Evolutionary conservation across 2,888 invertebrate genomes (phyloP).

Genomic region (Fragum whitleyi): DNA sequence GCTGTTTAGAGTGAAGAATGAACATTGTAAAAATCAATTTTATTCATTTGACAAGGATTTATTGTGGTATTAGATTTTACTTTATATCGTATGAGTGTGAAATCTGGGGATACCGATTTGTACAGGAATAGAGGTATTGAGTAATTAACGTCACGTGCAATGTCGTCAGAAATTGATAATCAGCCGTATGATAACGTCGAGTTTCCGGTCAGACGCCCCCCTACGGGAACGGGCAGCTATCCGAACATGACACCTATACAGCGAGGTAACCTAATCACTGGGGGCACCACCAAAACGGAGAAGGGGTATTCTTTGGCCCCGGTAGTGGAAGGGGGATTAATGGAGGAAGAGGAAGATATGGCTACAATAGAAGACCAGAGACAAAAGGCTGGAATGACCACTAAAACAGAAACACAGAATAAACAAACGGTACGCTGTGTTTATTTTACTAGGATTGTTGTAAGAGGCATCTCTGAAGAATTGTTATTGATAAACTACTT

Average conservation of each 20-base stretch:
- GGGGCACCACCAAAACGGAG: slow-evolving; percentile 62
- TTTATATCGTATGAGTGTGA: not conserved
- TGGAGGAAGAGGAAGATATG: slow-evolving; percentile 65
- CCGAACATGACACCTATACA: slow-evolving; percentile 53
- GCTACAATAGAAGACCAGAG: slow-evolving; percentile 71
- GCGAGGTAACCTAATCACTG: slow-evolving; percentile 44
- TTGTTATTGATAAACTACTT: not conserved
- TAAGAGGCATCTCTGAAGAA: not conserved
- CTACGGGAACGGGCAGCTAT: slow-evolving; percentile 62
- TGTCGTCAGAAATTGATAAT: slow-evolving; percentile 73
- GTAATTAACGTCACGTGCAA: not conserved
- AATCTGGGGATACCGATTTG: not conserved
- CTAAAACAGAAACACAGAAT: slow-evolving; percentile 11
- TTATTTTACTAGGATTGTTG: not conserved
- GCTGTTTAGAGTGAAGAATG: not conserved
- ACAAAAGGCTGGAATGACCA: slow-evolving; percentile 57
- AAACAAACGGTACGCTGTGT: slow-evolving; percentile 20
- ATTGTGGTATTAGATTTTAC: too few species aligned
- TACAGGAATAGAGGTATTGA: not conserved
- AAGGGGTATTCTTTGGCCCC: slow-evolving; percentile 70
- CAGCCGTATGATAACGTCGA: slow-evolving; percentile 82
- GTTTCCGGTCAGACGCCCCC: slow-evolving; percentile 76
- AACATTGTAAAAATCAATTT: not conserved
- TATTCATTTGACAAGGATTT: too few species aligned
- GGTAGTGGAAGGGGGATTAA: slow-evolving; percentile 71